A percentile compares a stretch with the other conserved stretches of the same genome.
These are phyloP conservation scores for Illadopsis cleaveri DNA, from an alignment of 2,113 vertebrate species.

Conservation along the genomic window DNA sequence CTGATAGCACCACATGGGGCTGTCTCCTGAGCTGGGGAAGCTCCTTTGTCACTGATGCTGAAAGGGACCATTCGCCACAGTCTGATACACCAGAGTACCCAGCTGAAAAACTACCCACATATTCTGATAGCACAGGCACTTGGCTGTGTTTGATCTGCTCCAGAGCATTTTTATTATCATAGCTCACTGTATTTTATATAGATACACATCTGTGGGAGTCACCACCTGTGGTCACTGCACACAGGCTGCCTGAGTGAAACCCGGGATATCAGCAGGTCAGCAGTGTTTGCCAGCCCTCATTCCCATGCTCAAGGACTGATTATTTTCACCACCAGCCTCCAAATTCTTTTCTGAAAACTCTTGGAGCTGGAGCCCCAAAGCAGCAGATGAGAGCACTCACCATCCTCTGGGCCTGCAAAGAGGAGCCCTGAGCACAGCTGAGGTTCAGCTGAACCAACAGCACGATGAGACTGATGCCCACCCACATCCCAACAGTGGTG, in stretches of 20 bases:
- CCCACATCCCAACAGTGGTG: not conserved
- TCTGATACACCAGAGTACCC: not conserved
- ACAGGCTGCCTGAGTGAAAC: not conserved
- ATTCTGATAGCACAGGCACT: not conserved
- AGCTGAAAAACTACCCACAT: not conserved
- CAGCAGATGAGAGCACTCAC: not conserved
- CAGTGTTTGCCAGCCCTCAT: not conserved
- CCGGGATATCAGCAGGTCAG: not conserved
- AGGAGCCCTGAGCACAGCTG: not conserved
- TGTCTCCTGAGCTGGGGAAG: not conserved
- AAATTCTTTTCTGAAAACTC: not conserved
- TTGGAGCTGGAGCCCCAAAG: not conserved
- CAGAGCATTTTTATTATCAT: not conserved
- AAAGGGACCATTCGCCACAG: not conserved
- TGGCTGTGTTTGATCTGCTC: not conserved
- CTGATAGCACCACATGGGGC: not conserved
- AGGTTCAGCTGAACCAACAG: not conserved
- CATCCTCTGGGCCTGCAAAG: not conserved
- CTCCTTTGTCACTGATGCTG: not conserved
- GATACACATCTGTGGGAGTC: not conserved
- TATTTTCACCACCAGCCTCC: not conserved
- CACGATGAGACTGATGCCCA: rapidly evolving
- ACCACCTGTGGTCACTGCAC: not conserved
- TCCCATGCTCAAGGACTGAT: not conserved
- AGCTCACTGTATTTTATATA: not conserved